Evolutionary conservation across 2,797 vertebrate genomes (phyloP), one percentile per base, ranked within the genome.

Genomic region (Oryzias sinensis): DNA sequence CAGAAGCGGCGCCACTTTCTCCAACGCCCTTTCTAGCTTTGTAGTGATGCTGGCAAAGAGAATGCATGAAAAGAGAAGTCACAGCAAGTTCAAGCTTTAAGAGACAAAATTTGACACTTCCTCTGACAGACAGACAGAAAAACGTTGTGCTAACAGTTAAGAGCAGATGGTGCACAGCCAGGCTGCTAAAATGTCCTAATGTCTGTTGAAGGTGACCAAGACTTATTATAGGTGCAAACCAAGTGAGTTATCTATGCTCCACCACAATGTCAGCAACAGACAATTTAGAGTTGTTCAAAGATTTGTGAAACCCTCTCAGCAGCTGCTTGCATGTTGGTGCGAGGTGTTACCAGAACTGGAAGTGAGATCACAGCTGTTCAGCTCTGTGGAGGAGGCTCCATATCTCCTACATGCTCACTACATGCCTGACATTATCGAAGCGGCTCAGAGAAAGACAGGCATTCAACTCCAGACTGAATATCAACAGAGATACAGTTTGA

Each of bases 1-100:
- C 68, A 99, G 84, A 72, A 99, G 91, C 8, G 96, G 96, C 0
- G 97, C 97, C 60, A 96, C 94, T 82, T 97, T 98, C 90, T 98
- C 97, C 90, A 99, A 79, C 20, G 91, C 89, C 47, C 91, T 70
- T 74, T 93, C 91, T 68, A 93, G 79, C 77, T 93, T 92, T 22
- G 91, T 87, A 13, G 91, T 93, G 51, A 93, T 92, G 56, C 92
- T 93, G 87, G 53, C 41, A 65, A 61, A 68, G n/a, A 69, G 43
- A 78, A 73, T 13, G 65, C 22, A 69, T 65, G 1, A 29, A 63
- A 8, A 72, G 0, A 58, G 14, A 62, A 54, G 47, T 59, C 33
- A 58, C 7, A 43, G 49, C 44, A 18, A 45, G 42, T 20, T 17
- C 53, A 47, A 63, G 16, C 47, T 5, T 17, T 49, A 24, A 2